A percentile compares a stretch with the other conserved stretches of the same genome.
These are phyloP conservation scores for Panurus biarmicus DNA, from an alignment of 2,113 vertebrate genomes.

Conservation along the genomic window DNA sequence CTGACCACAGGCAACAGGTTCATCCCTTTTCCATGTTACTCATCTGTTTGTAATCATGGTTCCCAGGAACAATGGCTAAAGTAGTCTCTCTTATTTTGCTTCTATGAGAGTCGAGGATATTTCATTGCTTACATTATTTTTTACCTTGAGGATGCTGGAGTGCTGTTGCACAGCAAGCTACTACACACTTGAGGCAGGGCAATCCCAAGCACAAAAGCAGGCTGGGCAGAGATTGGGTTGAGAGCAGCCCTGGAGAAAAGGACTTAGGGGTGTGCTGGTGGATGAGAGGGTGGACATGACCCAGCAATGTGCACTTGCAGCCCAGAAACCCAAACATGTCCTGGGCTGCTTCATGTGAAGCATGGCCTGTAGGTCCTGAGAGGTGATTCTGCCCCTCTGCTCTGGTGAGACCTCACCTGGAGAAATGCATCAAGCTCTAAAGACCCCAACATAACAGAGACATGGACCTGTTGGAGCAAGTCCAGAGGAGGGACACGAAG, in stretches of 20 bases:
- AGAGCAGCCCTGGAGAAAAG: neutral
- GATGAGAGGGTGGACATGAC: neutral
- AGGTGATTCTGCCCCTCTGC: neutral
- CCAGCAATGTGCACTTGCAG: neutral
- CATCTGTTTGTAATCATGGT: neutral
- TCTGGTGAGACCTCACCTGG: neutral
- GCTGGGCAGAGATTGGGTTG: neutral
- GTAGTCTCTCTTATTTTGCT: neutral
- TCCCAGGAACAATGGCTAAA: neutral
- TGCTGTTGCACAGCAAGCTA: neutral
- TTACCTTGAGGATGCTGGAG: neutral
- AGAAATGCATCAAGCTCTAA: neutral
- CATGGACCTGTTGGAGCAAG: neutral
- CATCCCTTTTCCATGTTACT: neutral
- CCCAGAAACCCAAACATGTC: neutral
- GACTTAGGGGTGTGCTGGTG: neutral
- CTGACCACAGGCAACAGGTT: neutral
- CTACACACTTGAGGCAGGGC: neutral
- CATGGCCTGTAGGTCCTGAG: neutral
- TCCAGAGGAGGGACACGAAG: neutral
- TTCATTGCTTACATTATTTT: neutral
- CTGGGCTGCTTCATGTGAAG: neutral
- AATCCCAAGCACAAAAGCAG: neutral
- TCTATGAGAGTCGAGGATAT: neutral
- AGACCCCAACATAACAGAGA: neutral